A percentile compares a stretch with the other conserved stretches of the same genome.
Evolutionary conservation across 2,113 vertebrate species (phyloP).

Genomic region (Corydoras maculifer): DNA sequence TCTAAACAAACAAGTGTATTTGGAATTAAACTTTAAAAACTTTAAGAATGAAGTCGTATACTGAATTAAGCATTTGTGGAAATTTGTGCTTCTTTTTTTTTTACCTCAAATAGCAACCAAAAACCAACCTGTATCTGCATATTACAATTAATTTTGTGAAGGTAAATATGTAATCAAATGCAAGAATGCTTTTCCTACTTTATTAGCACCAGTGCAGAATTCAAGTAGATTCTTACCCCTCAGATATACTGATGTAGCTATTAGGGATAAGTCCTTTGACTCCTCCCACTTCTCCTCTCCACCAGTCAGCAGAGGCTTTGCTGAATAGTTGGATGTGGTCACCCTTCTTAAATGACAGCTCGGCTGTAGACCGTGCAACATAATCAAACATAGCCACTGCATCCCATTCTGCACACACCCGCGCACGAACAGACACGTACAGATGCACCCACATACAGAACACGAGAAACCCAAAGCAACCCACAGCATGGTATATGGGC

Average conservation of each 20-base stretch:
- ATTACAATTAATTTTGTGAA: too few relatives aligned
- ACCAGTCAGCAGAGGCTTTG: conserved; percentile 78
- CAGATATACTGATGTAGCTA: conserved; percentile 76
- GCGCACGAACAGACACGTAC: background rate
- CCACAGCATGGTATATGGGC: conserved; percentile 18
- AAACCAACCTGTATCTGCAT: too few relatives aligned
- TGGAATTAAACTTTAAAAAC: too few relatives aligned
- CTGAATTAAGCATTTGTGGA: too few relatives aligned
- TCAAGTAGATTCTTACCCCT: conserved; percentile 61
- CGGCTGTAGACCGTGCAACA: conserved; percentile 69
- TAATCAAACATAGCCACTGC: conserved; percentile 78
- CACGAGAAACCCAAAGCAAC: conserved; percentile 5
- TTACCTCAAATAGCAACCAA: too few relatives aligned
- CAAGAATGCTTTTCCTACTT: too few relatives aligned
- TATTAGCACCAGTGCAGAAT: too few relatives aligned
- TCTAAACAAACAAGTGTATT: too few relatives aligned
- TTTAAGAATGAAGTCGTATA: too few relatives aligned
- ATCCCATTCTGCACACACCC: conserved; percentile 63
- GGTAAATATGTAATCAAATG: too few relatives aligned
- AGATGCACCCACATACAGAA: too few relatives aligned
- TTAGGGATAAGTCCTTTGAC: conserved; percentile 76
- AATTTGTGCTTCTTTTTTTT: too few relatives aligned
- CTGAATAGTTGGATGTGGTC: conserved; percentile 69
- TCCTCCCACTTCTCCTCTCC: conserved; percentile 74
- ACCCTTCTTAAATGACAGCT: conserved; percentile 78